Evolutionary conservation across 1,140 invertebrate species (phyloP).

Genomic region (Orius insidiosus): DNA sequence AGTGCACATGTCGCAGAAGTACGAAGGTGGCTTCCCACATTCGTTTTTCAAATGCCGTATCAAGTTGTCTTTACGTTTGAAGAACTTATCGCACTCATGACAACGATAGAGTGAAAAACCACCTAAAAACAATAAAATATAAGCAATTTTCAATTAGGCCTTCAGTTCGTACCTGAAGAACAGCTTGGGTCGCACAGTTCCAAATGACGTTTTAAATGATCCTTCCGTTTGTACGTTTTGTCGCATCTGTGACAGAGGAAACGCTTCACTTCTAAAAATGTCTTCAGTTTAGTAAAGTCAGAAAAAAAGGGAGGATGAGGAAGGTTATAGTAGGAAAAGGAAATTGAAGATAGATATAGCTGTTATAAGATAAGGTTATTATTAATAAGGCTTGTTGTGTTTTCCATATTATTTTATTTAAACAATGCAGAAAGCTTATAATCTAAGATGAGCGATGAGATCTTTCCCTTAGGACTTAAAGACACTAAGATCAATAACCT

Average conservation of each 20-base stretch:
- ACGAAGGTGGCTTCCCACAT: conserved; percentile 20
- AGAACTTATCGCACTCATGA: conserved; percentile 21
- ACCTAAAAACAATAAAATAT: background rate
- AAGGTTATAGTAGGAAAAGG: too few species aligned
- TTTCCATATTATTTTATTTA: too few species aligned
- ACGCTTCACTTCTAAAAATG: too few species aligned
- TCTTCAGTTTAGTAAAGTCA: too few species aligned
- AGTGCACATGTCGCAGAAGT: conserved; percentile 5
- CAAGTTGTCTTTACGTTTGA: conserved; percentile 21
- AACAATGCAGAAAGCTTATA: too few species aligned
- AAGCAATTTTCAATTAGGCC: conserved; percentile 28
- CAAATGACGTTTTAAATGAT: conserved; percentile 2
- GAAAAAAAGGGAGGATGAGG: too few species aligned
- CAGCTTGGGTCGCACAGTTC: background rate
- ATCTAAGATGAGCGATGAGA: too few species aligned
- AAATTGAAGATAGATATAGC: too few species aligned
- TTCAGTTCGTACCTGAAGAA: background rate
- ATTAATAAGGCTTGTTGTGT: too few species aligned
- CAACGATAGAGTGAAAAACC: conserved; percentile 13
- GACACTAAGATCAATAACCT: too few species aligned
- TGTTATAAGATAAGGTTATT: too few species aligned
- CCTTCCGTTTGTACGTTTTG: background rate
- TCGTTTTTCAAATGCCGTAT: conserved; percentile 24
- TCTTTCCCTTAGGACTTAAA: too few species aligned
- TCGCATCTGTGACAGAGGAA: background rate